phyloP scores from a whole-genome alignment of 1,140 invertebrate species.

The Microplitis demolitor region DNA sequence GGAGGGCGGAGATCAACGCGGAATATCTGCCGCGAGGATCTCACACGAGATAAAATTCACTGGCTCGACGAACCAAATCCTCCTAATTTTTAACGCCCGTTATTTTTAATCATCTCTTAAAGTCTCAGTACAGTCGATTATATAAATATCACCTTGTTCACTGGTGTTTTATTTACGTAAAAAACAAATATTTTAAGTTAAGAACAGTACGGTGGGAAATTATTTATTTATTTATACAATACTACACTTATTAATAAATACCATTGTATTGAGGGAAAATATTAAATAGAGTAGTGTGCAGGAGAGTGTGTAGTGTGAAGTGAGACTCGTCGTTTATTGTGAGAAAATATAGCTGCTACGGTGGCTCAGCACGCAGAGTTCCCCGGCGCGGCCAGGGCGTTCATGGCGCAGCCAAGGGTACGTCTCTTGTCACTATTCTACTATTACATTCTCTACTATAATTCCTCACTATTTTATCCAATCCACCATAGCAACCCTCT shows the following conservation, averaged over 20 bases:
- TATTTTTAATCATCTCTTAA: too few relatives aligned
- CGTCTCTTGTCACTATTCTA: slow-evolving; percentile 29
- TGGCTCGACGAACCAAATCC: neutral
- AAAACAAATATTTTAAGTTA: too few relatives aligned
- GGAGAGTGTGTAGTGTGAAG: slow-evolving; percentile 39
- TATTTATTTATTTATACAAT: too few relatives aligned
- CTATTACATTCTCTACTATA: neutral
- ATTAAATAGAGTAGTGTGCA: neutral
- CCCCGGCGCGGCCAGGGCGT: slow-evolving; percentile 66
- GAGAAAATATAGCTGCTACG: slow-evolving; percentile 63
- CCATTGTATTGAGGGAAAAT: neutral
- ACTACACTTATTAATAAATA: too few relatives aligned
- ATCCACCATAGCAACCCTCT: too few relatives aligned
- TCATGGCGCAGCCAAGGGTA: slow-evolving; percentile 72
- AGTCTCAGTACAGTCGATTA: too few relatives aligned
- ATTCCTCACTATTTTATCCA: neutral
- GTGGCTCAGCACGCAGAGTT: slow-evolving; percentile 67
- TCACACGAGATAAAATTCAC: neutral
- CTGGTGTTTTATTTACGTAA: too few relatives aligned
- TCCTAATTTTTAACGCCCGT: neutral
- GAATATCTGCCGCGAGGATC: slow-evolving; percentile 24
- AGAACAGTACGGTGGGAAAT: too few relatives aligned
- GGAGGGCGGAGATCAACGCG: slow-evolving; percentile 23
- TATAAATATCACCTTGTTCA: too few relatives aligned
- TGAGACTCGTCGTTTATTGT: slow-evolving; percentile 51